A percentile compares a stretch with the other conserved stretches of the same genome.
phyloP scores from a whole-genome alignment of 2,113 vertebrate genomes.

The Hippolais icterina region DNA sequence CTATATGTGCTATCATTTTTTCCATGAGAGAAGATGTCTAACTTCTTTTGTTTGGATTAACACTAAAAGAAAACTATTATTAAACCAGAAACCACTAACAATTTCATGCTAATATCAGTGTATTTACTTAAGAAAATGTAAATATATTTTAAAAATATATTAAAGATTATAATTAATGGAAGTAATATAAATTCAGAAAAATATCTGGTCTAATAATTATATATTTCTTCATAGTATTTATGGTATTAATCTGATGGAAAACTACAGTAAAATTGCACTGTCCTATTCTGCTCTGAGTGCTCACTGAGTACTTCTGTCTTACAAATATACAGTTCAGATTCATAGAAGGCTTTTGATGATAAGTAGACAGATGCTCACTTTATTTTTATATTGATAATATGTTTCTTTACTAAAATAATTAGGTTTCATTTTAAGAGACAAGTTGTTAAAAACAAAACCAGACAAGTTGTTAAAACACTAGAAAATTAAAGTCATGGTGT shows the following conservation, averaged over 20 bases:
- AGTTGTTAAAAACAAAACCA: slow-evolving; percentile 59
- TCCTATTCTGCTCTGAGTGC: not conserved
- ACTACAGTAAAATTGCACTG: not conserved
- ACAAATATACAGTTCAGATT: slow-evolving; percentile 18
- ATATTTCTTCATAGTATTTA: not conserved
- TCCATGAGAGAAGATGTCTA: not conserved
- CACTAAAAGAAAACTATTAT: not conserved
- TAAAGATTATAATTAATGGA: not conserved
- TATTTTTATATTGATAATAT: slow-evolving; percentile 51
- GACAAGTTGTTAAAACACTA: slow-evolving; percentile 52
- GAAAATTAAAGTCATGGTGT: slow-evolving; percentile 8
- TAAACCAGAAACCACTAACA: not conserved
- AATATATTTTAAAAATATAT: not conserved
- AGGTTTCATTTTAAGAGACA: slow-evolving; percentile 40
- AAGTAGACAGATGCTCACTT: slow-evolving; percentile 48
- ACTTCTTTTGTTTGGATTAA: not conserved
- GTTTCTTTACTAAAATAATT: slow-evolving; percentile 58
- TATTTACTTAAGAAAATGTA: not conserved
- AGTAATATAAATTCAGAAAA: not conserved
- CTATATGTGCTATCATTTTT: not conserved
- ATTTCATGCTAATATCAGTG: not conserved
- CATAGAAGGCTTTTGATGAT: slow-evolving; percentile 26
- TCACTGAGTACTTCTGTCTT: not conserved
- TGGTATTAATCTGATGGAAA: not conserved
- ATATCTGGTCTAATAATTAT: not conserved